Evolutionary conservation across 2,797 vertebrate species (phyloP).

Genomic region (Rhodeus uyekii): DNA sequence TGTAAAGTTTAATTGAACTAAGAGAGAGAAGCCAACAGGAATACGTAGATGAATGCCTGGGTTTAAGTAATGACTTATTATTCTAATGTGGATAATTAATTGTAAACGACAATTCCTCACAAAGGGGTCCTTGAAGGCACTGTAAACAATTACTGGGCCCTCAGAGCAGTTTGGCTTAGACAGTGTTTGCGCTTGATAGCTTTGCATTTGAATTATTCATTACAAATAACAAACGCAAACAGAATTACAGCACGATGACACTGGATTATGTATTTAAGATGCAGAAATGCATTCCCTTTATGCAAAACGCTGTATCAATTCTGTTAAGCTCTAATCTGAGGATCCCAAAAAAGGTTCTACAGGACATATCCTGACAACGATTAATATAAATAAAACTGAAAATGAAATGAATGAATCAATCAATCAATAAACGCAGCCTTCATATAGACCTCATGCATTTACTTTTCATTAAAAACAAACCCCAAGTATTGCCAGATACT

Average conservation of each 20-base stretch:
- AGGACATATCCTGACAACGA: neutral
- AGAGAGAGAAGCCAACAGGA: conserved; percentile 34
- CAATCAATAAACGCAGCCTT: neutral
- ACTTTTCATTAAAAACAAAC: neutral
- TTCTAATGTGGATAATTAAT: conserved; percentile 68
- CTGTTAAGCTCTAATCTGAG: conserved; percentile 13
- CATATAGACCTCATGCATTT: neutral
- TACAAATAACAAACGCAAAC: conserved; percentile 62
- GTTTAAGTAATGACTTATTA: conserved; percentile 63
- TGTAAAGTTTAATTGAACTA: conserved; percentile 50
- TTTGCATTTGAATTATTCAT: conserved; percentile 66
- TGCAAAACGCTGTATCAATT: conserved; percentile 43
- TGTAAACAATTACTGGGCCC: conserved; percentile 69
- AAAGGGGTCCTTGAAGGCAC: conserved; percentile 58
- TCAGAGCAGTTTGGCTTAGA: conserved; percentile 66
- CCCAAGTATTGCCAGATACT: neutral
- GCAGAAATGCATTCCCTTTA: conserved; percentile 43
- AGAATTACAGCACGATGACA: conserved; percentile 55
- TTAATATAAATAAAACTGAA: neutral
- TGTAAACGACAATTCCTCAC: conserved; percentile 56
- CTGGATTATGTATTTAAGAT: conserved; percentile 48
- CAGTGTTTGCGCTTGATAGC: conserved; percentile 64
- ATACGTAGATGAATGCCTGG: conserved; percentile 59
- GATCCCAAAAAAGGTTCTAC: neutral
- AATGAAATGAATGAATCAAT: neutral